Evolutionary conservation across 2,113 vertebrate species (phyloP), one percentile per base, ranked within the genome.

Genomic region (Boulengeromyrus knoepffleri): DNA sequence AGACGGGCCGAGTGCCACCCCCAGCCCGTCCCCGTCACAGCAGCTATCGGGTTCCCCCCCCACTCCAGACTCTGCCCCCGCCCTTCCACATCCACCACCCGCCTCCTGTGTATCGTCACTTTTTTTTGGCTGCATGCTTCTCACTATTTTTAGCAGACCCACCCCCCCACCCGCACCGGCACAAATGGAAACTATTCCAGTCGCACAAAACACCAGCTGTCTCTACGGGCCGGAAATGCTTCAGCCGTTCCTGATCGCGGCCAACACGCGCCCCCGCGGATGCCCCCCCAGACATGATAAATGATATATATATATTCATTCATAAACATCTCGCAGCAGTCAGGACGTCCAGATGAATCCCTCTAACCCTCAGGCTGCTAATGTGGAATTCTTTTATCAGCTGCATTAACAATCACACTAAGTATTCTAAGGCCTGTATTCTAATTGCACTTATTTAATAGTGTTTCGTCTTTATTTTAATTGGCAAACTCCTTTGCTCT

Each of bases 171-270:
- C 15, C 27, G 5, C 8, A 24, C 15, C 5, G 9, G 52, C 39
- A 47, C 52, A n/a, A 47, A 85, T 31, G 58, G 85, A 90, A 88
- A 87, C 27, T 74, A 52, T 88, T 87, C 53, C 27, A 66, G 84
- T 87, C 87, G 62, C 85, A 50, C 89, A 87, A 88, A 85, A 12
- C 53, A 19, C 49, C 89, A 77, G 85, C 85, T 77, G 84, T 52
- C 47, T 77, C 21, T 85, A n/a, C 62, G 50, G 50, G 62, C 58
- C 46, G 62, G 56, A 56, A 74, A 77, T 80, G 53, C 56, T 42
- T 42, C 15, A 90, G 46, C 56, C n/a, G 3, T 1, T 53, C 45
- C 2, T 17, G 56, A 39, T 15, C 39, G 36, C 27, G 10, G 42
- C 62, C 47, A 53, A 87, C 15, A 84, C 13, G 2, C 19, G 15